Percentiles rank a stretch among this genome's conserved stretches.
These are phyloP conservation scores for Altica lythri DNA, from an alignment of 2,888 invertebrate species.

Conservation along the genomic window DNA sequence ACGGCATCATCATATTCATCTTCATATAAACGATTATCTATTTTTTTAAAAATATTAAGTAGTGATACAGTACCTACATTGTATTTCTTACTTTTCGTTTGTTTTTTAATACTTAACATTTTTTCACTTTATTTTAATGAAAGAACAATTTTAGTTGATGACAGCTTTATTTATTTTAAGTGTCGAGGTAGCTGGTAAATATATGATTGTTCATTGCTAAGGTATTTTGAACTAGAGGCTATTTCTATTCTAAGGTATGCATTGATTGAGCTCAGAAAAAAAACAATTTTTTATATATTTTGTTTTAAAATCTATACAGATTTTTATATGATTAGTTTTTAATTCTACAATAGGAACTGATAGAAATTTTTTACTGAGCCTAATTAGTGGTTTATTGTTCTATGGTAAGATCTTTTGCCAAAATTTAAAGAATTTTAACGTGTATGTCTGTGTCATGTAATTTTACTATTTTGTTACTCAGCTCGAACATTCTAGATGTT, in stretches of 20 bases:
- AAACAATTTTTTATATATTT: background rate
- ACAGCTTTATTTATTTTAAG: conserved; percentile 40
- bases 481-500: conserved; percentile 1
- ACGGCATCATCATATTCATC: conserved; percentile 51
- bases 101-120: conserved; percentile 41
- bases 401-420: background rate
- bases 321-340: too few species aligned
- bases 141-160: conserved; percentile 38
- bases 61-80: conserved; percentile 46
- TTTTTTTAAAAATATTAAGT: conserved; percentile 56
- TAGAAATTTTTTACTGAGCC: too few species aligned
- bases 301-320: too few species aligned
- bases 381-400: background rate
- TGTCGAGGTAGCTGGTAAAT: conserved; percentile 26
- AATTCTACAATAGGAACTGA: too few species aligned
- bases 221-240: conserved; percentile 19
- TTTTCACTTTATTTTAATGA: conserved; percentile 41
- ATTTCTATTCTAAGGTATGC: conserved; percentile 13
- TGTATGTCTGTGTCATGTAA: conserved; percentile 21
- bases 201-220: conserved; percentile 3
- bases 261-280: background rate
- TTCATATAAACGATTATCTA: conserved; percentile 55
- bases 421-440: background rate
- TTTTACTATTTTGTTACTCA: conserved; percentile 11
- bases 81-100: conserved; percentile 40